Base-by-base conservation (phyloP, 2,888 invertebrate genomes). In the Polydrusus pterygomalis region DNA sequence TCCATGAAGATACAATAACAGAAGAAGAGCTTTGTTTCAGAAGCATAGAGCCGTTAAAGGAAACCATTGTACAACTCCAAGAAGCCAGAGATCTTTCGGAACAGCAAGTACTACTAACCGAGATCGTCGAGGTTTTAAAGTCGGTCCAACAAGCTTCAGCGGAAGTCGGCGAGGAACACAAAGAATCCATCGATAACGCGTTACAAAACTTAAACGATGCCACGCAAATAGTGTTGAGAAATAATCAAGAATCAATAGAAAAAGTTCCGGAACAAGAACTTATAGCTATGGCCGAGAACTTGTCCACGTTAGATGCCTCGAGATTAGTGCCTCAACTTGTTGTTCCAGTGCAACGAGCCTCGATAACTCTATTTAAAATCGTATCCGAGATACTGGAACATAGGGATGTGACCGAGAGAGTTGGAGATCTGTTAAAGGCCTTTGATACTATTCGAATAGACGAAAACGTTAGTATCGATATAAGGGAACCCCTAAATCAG, bases 71-170 rank as follows among this genome's bases (percentile, higher is more conserved):
- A 9, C 62, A 34, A 20, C 69, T 79, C 9, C 70, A 73, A 40
- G 30, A 40, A 25, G 72, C 68, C n/a, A 8, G 18, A 47, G 49
- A 69, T 40, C 73, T 78, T 13, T 47, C 74, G 13, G 74, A 75
- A 20, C 75, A 77, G 51, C 74, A 79, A 58, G 77, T 65, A 2
- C 30, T 80, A 10, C 38, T 79, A 11, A 77, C 70, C 7, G 79
- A 78, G 25, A 51, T 78, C 1, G 20, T 64, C 9, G 76, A 78
- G 25, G 56, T 80, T 1, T 20, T 78, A 10, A 77, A 65, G 43
- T 45, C 62, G n/a, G 54, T 78, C 2, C 65, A 78, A 7, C 68
- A 54, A 43, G 65, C 34, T 10, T 47, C 62, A 8, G 10, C 40
- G 2, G 70, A 67, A 9, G 18, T 79, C 13, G 30, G 62, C 63